Evolutionary conservation across 2,113 vertebrate genomes (phyloP).

Genomic region (Nerophis ophidion): DNA sequence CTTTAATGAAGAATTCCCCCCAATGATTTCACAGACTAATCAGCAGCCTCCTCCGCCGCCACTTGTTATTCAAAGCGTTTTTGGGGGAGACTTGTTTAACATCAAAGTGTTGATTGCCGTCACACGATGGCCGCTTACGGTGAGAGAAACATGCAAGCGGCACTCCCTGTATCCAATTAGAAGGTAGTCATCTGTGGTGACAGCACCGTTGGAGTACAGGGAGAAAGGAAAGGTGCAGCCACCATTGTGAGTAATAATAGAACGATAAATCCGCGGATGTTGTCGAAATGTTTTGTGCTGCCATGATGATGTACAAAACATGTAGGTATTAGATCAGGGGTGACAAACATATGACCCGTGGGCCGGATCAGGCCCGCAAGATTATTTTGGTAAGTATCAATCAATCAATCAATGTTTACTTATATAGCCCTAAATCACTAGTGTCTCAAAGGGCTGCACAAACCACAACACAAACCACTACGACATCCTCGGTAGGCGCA

Average conservation of each 20-base stretch:
- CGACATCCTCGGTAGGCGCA: no score
- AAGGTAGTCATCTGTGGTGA: constrained; percentile 78
- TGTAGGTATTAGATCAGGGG: background rate
- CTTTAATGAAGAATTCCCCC: constrained; percentile 52
- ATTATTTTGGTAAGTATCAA: no score
- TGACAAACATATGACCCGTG: no score
- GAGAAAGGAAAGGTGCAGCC: constrained; percentile 21
- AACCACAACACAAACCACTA: no score
- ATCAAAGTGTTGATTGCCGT: constrained; percentile 64
- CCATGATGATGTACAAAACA: constrained; percentile 14
- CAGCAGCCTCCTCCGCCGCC: constrained; percentile 45
- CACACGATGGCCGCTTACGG: constrained; percentile 2
- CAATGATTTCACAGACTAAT: constrained; percentile 58
- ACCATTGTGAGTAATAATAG: constrained; percentile 73
- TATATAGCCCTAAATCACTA: no score
- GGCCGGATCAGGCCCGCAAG: no score
- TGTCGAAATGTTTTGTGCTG: constrained; percentile 41
- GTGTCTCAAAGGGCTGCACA: no score
- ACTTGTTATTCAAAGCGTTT: constrained; percentile 57
- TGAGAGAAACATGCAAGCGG: constrained; percentile 65
- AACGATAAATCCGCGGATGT: constrained; percentile 54
- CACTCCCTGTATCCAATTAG: constrained; percentile 77
- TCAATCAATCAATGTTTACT: no score
- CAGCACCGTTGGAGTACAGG: constrained; percentile 18
- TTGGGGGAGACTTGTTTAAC: constrained; percentile 59